Base-by-base conservation (phyloP, 2,888 invertebrate genomes). In the Anorthoa munda region DNA sequence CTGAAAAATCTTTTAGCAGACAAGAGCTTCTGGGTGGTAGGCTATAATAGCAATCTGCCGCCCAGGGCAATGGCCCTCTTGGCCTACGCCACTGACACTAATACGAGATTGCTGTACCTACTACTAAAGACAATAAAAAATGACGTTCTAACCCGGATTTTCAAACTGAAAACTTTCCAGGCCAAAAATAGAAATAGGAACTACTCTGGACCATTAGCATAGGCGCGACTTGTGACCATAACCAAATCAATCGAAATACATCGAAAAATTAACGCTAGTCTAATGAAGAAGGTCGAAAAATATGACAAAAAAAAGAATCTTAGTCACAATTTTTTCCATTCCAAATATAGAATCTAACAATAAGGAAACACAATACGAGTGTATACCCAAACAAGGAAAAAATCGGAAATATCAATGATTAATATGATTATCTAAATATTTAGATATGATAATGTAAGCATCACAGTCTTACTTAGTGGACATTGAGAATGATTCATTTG, bases 341-440 rank as follows among this genome's bases (percentile, higher is more conserved):
- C 67, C 61, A 72, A 63, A 77, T 81, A 71, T 58, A 68, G 77
- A 64, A 64, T 65, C 69, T 18, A 48, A 58, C 23, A 55, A 68
- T 51, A 66, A 51, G 77, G 67, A 81, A 79, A 81, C 48, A 53
- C 55, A 23, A 23, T 56, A 9, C 26, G 18, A 13, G 12, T 45
- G 9, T 2, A 7, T 58, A 21, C 7, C 18, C 50, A 55, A 66
- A 71, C 3, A 60, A 71, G 17, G 60, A 56, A 59, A 68, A 68
- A 63, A 50, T 17, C 70, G 67, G 74, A 78, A 65, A 68, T 66
- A 66, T 71, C 21, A 75, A 61, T 23, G n/a, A 46, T 73, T 64
- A 60, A 23, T 26, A 59, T 51, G 46, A 67, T 74, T 26, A 55
- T 26, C 48, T 77, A 69, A 81, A 79, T 65, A 67, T 76, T 81